Evolutionary conservation across 2,888 invertebrate species (phyloP), one percentile per base, ranked within the genome.

Genomic region (Elmis aenea): DNA sequence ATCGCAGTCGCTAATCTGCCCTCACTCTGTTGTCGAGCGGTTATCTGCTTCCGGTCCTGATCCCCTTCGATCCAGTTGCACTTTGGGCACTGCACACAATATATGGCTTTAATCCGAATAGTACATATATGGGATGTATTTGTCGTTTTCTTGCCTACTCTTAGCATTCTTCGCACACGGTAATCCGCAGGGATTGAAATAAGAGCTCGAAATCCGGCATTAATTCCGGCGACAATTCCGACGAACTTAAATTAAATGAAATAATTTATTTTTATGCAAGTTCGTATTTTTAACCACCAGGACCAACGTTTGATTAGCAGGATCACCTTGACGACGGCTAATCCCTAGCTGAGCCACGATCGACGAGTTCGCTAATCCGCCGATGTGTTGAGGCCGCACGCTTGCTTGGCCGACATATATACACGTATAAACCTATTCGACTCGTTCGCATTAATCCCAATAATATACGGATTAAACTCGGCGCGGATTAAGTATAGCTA

Each of bases 371-470:
- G 71, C 73, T 77, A 77, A 77, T 77, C 77, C 75, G 71, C 63
- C 73, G 76, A 76, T 75, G 73, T 75, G 77, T 75, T 72, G 75
- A 74, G 58, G 57, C 74, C 72, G 75, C 77, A 74, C 77, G 75
- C 69, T 71, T 69, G 20, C 26, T 15, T 18, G 18, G 18, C 18
- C 68, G 71, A 71, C 71, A 71, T 65, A 66, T 63, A 64, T 66
- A 58, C 58, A 63, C 66, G 61, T 62, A 57, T 50, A 59, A 62
- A 60, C 58, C 61, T 57, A 55, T 59, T 59, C 55, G 52, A 55
- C 54, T 60, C 58, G 58, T 42, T 52, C 50, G 47, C 51, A 54
- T 55, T 66, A 62, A 67, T 64, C 64, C 62, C 51, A 57, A 59
- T 63, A 65, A 66, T 67, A 62, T 63, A 60, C 57, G 65, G 66